Conservation (phyloP, 2,113 vertebrate species). For the Elaphurus davidianus region DNA sequence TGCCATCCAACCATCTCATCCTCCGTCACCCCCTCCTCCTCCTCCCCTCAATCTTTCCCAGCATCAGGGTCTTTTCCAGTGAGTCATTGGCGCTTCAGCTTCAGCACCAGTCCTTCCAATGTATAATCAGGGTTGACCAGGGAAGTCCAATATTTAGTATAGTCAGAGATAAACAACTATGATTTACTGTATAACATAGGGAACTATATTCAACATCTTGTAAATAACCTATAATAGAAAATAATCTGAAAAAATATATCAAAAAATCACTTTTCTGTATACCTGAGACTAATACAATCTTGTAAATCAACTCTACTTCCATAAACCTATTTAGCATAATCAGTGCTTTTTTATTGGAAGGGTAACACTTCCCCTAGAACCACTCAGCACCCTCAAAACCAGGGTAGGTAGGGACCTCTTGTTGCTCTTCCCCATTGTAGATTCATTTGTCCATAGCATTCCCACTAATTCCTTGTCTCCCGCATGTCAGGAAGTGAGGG, state of each 20-base stretch:
- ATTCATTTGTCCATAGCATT: background rate
- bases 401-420: background rate
- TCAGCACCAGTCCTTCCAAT: background rate
- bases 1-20: background rate
- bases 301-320: background rate
- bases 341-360: background rate
- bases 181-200: background rate
- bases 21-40: background rate
- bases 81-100: background rate
- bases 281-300: background rate
- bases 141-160: background rate
- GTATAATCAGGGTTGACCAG: background rate
- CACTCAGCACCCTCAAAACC: background rate
- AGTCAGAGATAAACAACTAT: background rate
- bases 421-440: accelerated
- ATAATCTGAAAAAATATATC: background rate
- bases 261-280: background rate
- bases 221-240: background rate
- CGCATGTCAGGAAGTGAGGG: background rate
- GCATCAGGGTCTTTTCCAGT: background rate
- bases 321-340: too few species aligned
- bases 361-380: background rate
- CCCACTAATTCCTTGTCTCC: background rate
- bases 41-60: background rate
- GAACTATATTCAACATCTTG: background rate